Percentiles rank a stretch among this genome's conserved stretches.
Evolutionary conservation across 2,113 vertebrate genomes (phyloP).

Genomic region (Sitta europaea): DNA sequence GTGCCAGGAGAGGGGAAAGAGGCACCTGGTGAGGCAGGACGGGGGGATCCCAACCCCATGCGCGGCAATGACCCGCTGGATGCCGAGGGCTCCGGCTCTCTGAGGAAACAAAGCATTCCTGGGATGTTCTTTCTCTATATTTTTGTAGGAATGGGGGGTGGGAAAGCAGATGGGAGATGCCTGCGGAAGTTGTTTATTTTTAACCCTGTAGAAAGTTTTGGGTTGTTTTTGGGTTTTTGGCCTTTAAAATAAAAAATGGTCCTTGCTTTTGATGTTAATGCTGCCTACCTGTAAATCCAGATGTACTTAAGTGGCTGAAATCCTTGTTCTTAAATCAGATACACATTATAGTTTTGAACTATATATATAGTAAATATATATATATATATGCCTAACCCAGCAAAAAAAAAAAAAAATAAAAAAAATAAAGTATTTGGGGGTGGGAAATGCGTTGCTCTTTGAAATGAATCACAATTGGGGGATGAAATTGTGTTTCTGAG

Average conservation of each 20-base stretch:
- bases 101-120: not conserved
- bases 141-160: slow-evolving; percentile 46
- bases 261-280: slow-evolving; percentile 62
- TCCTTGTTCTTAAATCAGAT: slow-evolving; percentile 72
- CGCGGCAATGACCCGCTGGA: not conserved
- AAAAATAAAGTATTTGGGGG: slow-evolving; percentile 46
- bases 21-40: not conserved
- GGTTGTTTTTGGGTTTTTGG: slow-evolving; percentile 19
- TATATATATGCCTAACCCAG: slow-evolving; percentile 68
- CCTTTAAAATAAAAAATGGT: slow-evolving; percentile 55
- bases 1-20: not conserved
- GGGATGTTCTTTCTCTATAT: slow-evolving; percentile 49
- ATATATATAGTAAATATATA: slow-evolving; percentile 72
- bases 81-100: not conserved
- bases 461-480: slow-evolving; percentile 58
- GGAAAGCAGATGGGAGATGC: slow-evolving; percentile 2
- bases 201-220: not conserved
- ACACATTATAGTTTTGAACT: slow-evolving; percentile 75
- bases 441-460: slow-evolving; percentile 39
- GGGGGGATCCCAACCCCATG: not conserved
- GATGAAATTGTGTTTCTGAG: slow-evolving; percentile 73
- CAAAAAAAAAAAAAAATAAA: not conserved
- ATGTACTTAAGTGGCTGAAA: slow-evolving; percentile 57
- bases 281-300: slow-evolving; percentile 60
- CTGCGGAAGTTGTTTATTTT: slow-evolving; percentile 27